Base-by-base conservation (phyloP, 1,140 invertebrate species). In the Drosophila grimshawi region DNA sequence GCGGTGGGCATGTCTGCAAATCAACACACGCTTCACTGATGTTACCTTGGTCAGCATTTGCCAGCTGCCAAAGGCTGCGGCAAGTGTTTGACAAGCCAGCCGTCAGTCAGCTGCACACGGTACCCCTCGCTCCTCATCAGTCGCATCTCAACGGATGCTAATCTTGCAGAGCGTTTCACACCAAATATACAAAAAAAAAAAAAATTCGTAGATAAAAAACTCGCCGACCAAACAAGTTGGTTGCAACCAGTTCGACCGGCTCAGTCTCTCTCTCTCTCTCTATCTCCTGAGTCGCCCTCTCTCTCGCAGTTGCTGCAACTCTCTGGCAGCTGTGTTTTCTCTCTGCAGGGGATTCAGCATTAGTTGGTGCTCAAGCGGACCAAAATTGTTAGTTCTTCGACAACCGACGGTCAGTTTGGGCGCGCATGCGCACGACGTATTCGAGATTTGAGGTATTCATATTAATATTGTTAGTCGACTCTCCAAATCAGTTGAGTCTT, bases 321-420 rank as follows among this genome's bases (percentile, higher is more conserved):
- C 64, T 53, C 32, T 60, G 27, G 33, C 29, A 51, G 27, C n/a
- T 32, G 41, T 27, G 46, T n/a, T 19, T 59, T 19, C 19, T 19
- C 69, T 61, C 67, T 29, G 69, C 35, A 37, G 62, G 64, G 65
- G 59, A 71, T 71, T 73, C 74, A 80, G 74, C 86, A 75, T 90
- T 85, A 82, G 78, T 80, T 73, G 51, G 61, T 69, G 66, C 70
- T 77, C 62, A 78, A 61, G 68, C 69, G 63, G 57, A 56, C 71
- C 78, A 55, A 88, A 90, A 81, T 73, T 74, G 70, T 92, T 91
- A 92, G 91, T 92, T 92, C 91, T 92, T 92, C 91, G 72, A 76
- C 79, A 81, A 62, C 72, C 82, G 82, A 86, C 91, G 88, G 88
- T 92, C 91, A 90, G 80, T 92, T 92, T 89, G 89, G 88, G 90